phyloP scores from a whole-genome alignment of 2,797 vertebrate species.

The Anguilla pacifica region DNA sequence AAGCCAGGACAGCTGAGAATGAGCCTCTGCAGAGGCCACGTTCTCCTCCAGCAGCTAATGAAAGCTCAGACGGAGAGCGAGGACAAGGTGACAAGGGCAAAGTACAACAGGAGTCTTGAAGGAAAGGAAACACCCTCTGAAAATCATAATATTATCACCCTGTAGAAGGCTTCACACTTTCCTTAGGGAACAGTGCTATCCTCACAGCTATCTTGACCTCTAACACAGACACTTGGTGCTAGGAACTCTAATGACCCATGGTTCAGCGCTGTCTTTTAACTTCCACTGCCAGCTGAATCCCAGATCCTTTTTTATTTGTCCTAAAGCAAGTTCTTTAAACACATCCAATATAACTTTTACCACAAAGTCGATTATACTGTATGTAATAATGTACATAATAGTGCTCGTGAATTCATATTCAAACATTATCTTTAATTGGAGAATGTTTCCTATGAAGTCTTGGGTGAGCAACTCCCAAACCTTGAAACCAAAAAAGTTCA shows the following conservation, averaged over 20 bases:
- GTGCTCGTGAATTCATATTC: not conserved
- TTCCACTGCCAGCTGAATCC: not conserved
- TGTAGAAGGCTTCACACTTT: not conserved
- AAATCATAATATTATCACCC: not conserved
- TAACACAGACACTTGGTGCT: not conserved
- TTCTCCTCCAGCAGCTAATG: not conserved
- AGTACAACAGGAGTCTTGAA: not conserved
- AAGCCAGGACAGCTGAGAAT: not conserved
- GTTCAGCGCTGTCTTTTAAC: not conserved
- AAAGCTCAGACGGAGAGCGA: not conserved
- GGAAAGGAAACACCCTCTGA: conserved; percentile 1
- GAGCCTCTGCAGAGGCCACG: not conserved
- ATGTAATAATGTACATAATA: not conserved
- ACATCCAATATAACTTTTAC: not conserved
- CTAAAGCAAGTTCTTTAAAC: not conserved
- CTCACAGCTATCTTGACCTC: conserved; percentile 14
- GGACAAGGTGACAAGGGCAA: not conserved
- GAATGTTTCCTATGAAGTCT: not conserved
- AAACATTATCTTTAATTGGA: not conserved
- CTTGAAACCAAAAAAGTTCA: not conserved
- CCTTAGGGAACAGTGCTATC: not conserved
- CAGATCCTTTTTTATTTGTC: not conserved
- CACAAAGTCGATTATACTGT: not conserved
- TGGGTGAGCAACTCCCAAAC: not conserved
- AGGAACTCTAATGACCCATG: not conserved